Evolutionary conservation across 2,797 vertebrate genomes (phyloP).

Genomic region (Lycodopsis pacificus): DNA sequence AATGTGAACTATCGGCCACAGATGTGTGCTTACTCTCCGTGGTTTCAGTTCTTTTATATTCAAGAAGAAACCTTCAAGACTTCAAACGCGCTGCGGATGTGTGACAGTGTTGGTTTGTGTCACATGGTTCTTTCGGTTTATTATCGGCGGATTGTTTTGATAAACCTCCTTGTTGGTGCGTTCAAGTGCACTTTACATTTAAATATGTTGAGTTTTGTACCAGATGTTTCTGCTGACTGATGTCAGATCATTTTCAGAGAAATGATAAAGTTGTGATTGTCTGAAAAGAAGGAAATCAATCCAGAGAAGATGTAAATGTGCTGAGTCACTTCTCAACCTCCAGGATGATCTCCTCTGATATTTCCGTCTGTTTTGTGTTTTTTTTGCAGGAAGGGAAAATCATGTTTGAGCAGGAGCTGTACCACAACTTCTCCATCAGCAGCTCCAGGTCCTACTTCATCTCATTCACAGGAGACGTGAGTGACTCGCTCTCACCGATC

Average conservation of each 20-base stretch:
- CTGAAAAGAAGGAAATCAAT: background rate
- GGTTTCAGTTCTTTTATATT: background rate
- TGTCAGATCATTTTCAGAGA: background rate
- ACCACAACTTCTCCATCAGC: slow-evolving; percentile 96
- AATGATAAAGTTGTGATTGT: background rate
- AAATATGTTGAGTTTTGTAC: background rate
- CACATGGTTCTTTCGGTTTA: too few relatives aligned
- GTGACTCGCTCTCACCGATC: slow-evolving; percentile 62
- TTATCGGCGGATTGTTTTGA: too few relatives aligned
- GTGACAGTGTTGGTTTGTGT: background rate
- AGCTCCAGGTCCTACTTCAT: slow-evolving; percentile 95
- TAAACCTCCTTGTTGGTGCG: too few relatives aligned
- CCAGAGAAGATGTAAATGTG: background rate
- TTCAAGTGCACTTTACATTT: too few relatives aligned
- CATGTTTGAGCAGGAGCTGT: slow-evolving; percentile 96
- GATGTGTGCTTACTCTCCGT: slow-evolving; percentile 6
- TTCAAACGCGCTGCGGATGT: too few relatives aligned
- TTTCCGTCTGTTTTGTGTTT: background rate
- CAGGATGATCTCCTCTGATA: background rate
- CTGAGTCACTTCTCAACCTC: background rate
- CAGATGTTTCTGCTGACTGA: background rate
- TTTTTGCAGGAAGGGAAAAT: slow-evolving; percentile 91
- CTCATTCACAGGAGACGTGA: slow-evolving; percentile 96
- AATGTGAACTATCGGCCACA: background rate
- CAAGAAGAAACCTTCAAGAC: background rate